Percentiles rank a stretch among this genome's conserved stretches.
phyloP scores from a whole-genome alignment of 2,113 vertebrate genomes.

The Arizona elegans region DNA sequence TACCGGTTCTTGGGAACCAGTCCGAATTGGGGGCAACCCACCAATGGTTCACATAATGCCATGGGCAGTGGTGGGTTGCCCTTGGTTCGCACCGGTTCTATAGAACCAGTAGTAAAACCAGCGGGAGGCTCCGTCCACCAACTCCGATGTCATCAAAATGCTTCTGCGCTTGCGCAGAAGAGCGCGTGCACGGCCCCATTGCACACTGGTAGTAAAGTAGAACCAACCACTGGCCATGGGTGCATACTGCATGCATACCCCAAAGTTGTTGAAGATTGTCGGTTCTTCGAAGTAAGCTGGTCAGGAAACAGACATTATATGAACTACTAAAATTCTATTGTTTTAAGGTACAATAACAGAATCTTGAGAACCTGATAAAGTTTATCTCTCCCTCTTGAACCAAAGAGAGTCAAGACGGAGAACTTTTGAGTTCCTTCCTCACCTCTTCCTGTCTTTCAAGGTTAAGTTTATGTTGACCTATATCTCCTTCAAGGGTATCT shows the following conservation, averaged over 20 bases:
- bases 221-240: background rate
- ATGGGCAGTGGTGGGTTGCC: no score
- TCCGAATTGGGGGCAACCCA: no score
- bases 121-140: no score
- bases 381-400: background rate
- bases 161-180: no score
- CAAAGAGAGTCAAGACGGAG: background rate
- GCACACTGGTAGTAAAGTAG: no score
- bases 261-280: background rate
- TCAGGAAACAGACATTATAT: background rate
- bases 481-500: background rate
- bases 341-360: background rate
- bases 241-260: background rate
- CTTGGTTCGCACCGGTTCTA: no score
- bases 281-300: background rate
- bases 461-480: background rate
- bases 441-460: background rate
- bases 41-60: no score
- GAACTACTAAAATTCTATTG: background rate
- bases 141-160: no score
- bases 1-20: no score
- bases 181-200: no score
- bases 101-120: no score
- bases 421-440: background rate
- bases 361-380: background rate